These are phyloP conservation scores for Lasioglossum baleicum DNA, from an alignment of 1,140 invertebrate species.

Conservation along the genomic window DNA sequence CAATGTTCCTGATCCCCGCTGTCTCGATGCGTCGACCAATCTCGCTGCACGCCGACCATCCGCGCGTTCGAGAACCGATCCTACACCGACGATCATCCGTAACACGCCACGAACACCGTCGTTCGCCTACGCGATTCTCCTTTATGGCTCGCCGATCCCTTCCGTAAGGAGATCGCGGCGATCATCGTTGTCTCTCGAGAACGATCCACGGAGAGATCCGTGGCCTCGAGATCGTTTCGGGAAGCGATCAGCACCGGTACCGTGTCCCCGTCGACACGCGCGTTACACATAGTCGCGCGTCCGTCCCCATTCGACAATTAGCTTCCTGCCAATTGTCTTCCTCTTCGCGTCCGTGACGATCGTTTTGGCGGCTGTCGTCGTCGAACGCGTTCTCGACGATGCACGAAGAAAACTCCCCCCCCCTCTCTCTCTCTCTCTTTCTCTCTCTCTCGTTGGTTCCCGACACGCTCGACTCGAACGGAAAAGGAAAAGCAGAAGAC, in stretches of 20 bases:
- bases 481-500: too few relatives aligned
- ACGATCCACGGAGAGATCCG: background rate
- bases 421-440: too few relatives aligned
- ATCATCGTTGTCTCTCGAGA: constrained; percentile 9
- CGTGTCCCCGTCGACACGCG: too few relatives aligned
- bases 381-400: constrained; percentile 13
- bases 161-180: background rate
- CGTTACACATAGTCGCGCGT: background rate
- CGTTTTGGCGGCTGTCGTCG: background rate
- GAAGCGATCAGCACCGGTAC: background rate
- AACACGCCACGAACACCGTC: background rate
- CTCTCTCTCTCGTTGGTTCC: too few relatives aligned
- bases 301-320: background rate
- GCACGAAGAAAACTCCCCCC: constrained; percentile 26
- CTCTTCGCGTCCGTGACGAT: constrained; percentile 4
- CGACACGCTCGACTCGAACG: too few relatives aligned
- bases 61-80: background rate
- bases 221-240: background rate
- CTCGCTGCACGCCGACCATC: background rate
- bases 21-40: background rate
- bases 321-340: background rate
- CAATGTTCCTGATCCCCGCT: constrained; percentile 13
- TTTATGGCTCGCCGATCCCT: too few relatives aligned
- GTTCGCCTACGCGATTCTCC: background rate
- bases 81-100: background rate